Percentiles rank a stretch among this genome's conserved stretches.
Conservation (phyloP, 2,113 vertebrate species). For the Burhinus oedicnemus region DNA sequence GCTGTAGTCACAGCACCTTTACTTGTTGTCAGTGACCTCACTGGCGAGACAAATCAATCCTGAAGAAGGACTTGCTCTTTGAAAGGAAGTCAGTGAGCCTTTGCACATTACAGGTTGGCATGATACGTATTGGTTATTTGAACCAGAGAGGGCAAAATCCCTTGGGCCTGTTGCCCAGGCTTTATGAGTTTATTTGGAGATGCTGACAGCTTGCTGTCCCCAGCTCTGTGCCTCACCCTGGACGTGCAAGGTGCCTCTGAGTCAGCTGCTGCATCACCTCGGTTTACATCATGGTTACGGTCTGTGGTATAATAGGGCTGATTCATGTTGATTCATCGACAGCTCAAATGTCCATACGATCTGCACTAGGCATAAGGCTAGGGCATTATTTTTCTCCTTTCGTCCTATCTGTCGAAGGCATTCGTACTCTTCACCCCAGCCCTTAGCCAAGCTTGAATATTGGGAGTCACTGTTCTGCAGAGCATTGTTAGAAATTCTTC, state of each 20-base stretch:
- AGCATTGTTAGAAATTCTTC: not conserved
- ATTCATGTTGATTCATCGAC: not conserved
- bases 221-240: not conserved
- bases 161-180: not conserved
- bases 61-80: not conserved
- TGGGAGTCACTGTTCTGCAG: not conserved
- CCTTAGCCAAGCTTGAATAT: not conserved
- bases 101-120: not conserved
- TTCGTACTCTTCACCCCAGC: not conserved
- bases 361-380: not conserved
- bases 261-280: conserved; percentile 36
- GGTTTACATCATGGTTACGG: not conserved
- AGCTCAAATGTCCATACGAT: not conserved
- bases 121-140: not conserved
- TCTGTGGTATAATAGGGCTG: not conserved
- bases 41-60: not conserved
- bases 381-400: not conserved
- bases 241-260: not conserved
- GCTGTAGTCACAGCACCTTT: not conserved
- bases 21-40: not conserved
- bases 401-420: not conserved
- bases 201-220: not conserved
- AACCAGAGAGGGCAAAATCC: not conserved
- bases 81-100: not conserved
- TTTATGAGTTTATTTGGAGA: not conserved